A percentile compares a stretch with the other conserved stretches of the same genome.
Conservation (phyloP, 2,888 invertebrate genomes). For the Caenorhabditis drosophilae region DNA sequence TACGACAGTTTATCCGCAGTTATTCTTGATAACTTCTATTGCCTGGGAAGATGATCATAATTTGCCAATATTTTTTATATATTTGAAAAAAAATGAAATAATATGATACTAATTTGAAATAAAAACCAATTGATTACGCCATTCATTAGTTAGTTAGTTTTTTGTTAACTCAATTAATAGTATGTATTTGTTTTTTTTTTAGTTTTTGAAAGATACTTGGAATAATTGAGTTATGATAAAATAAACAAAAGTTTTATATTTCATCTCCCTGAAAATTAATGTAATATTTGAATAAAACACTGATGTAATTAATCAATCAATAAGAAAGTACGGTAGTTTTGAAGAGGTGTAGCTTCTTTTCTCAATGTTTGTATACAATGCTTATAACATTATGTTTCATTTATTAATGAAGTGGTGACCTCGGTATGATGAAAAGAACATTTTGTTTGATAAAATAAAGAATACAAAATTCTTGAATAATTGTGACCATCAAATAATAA, state of each 20-base stretch:
- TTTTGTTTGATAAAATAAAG: no score
- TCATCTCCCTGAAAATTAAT: background rate
- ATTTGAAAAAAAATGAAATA: background rate
- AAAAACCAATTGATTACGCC: no score
- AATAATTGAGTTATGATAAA: background rate
- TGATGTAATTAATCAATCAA: background rate
- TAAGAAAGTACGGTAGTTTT: no score
- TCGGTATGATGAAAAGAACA: background rate
- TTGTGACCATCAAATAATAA: no score
- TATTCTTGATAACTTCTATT: slow-evolving; percentile 3
- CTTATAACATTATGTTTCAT: background rate
- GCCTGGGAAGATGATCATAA: slow-evolving; percentile 8
- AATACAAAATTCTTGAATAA: no score
- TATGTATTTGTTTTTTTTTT: slow-evolving; percentile 1
- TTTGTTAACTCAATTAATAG: background rate
- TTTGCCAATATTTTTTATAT: background rate
- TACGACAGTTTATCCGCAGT: no score
- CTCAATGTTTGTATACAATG: background rate
- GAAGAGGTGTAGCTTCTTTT: no score
- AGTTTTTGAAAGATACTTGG: background rate
- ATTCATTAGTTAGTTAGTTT: slow-evolving; percentile 1
- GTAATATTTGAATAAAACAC: background rate
- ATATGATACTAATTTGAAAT: background rate
- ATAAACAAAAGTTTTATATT: background rate
- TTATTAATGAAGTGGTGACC: slow-evolving; percentile 2